A percentile compares a stretch with the other conserved stretches of the same genome.
Evolutionary conservation across 2,888 invertebrate genomes (phyloP).

Genomic region (Acrobasis consociella): DNA sequence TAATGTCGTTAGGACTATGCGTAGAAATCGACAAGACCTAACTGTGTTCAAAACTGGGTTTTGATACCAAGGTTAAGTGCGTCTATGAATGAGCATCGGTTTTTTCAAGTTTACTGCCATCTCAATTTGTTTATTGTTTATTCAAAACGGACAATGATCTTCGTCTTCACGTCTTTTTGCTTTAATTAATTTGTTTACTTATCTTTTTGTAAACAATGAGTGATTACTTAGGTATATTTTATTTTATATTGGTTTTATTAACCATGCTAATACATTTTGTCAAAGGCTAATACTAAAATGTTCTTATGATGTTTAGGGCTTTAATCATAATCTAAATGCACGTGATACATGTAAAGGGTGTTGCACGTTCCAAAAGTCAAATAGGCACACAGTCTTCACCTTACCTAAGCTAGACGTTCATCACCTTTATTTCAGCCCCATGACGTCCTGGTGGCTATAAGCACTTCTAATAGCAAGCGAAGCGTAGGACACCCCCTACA

Average conservation of each 20-base stretch:
- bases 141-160: constrained; percentile 2
- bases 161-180: not conserved
- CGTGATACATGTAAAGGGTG: too few species aligned
- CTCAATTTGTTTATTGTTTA: constrained; percentile 7
- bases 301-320: too few species aligned
- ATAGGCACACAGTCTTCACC: too few species aligned
- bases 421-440: too few species aligned
- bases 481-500: too few species aligned
- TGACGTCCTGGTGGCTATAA: too few species aligned
- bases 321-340: not conserved
- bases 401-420: too few species aligned
- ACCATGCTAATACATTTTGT: too few species aligned
- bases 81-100: constrained; percentile 10
- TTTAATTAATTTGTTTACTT: not conserved
- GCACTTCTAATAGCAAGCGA: too few species aligned
- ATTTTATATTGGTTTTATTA: not conserved
- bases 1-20: constrained; percentile 5
- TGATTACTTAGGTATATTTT: not conserved
- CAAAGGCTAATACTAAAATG: too few species aligned
- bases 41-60: constrained; percentile 47
- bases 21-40: constrained; percentile 57
- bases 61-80: constrained; percentile 44
- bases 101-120: not conserved
- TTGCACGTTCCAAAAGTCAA: too few species aligned
- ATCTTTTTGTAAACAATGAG: not conserved